Base-by-base conservation (phyloP, 2,888 invertebrate species). In the Eledone cirrhosa region DNA sequence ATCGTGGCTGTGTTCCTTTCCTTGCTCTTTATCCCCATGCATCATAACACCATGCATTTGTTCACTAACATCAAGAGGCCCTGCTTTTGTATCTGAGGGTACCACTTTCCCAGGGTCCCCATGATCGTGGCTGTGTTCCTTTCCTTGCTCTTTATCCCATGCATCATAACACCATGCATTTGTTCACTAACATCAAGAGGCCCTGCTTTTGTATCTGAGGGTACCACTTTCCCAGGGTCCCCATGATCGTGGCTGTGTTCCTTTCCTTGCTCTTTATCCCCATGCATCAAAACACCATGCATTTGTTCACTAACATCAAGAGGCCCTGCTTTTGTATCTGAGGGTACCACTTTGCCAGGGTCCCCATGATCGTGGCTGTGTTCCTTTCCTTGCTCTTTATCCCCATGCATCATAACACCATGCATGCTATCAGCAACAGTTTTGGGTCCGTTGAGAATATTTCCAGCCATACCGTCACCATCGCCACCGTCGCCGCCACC, bases 231-330 rank as follows among this genome's bases (percentile, higher is more conserved):
- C 0, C 19, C 13, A 8, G 67, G 5, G 7, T 1, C 29, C 33
- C 33, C 16, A 22, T 67, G 24, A 11, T 47, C 77, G 5, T 29
- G 63, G 16, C 78, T 78, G 80, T 80, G 78, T 1, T 77, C 77
- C 48, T 82, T 80, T 27, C 72, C 67, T 24, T 67, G 67, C 7
- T 29, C 22, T 8, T 67, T 67, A 48, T 83, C 84, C 0, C 83
- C 85, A 63, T 85, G 85, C 84, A 84, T 85, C 41, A 84, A 47
- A 14, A 83, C 47, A 2, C 82, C 83, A 33, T 86, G 85, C 85
- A 85, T 85, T 29, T 84, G 75, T 65, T 83, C 72, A n/a, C 82
- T 80, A 11, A 72, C 69, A 48, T 80, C 77, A 7, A 77, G 67
- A 29, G 82, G 82, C 22, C 33, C 72, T 16, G 47, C 29, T 27